Conservation (phyloP, 2,113 vertebrate species). For the Mastomys coucha region DNA sequence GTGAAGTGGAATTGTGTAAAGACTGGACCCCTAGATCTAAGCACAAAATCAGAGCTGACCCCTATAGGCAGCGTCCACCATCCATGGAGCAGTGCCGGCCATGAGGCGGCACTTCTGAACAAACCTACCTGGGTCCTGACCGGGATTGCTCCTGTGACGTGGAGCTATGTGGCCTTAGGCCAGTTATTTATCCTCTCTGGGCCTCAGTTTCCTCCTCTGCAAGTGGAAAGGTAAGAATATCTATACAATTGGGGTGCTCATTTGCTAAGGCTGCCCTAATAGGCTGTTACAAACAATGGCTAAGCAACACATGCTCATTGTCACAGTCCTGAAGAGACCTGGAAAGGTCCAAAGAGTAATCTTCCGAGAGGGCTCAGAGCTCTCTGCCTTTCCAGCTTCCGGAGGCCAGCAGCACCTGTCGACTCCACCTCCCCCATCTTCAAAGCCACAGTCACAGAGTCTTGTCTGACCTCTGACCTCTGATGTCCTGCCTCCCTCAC, state of each 20-base stretch:
- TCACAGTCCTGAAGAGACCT: neutral
- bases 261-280: neutral
- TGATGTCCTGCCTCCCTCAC: neutral
- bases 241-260: rapidly evolving
- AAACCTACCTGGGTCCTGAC: neutral
- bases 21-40: neutral
- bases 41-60: neutral
- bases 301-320: neutral
- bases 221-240: neutral
- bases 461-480: neutral
- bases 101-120: too few species aligned
- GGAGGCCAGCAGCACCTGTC: neutral
- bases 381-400: neutral
- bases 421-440: neutral
- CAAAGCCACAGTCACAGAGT: neutral
- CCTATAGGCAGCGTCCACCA: too few species aligned
- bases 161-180: neutral
- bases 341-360: neutral
- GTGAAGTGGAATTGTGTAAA: neutral
- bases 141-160: too few species aligned
- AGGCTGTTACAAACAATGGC: neutral
- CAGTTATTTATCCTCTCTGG: neutral
- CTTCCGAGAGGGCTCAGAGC: neutral
- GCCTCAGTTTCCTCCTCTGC: neutral
- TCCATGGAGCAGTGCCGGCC: rapidly evolving